Evolutionary conservation across 2,888 invertebrate species (phyloP).

Genomic region (Lumbricus terrestris): DNA sequence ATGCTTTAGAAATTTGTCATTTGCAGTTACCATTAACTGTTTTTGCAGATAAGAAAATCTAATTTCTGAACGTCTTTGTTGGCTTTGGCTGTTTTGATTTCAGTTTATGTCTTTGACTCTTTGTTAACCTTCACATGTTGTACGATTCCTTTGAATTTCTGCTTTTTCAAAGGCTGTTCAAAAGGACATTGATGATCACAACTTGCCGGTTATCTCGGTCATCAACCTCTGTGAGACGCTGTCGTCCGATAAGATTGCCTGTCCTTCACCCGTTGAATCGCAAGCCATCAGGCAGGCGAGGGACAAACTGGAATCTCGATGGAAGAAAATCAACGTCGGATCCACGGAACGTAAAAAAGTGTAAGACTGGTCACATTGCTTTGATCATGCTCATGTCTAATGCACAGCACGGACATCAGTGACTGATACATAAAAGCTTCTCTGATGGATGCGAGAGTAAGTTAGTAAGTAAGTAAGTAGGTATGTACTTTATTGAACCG

Average conservation of each 20-base stretch:
- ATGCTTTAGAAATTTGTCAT: too few relatives aligned
- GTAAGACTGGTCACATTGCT: constrained; percentile 39
- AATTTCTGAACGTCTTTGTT: not conserved
- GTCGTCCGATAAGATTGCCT: constrained; percentile 55
- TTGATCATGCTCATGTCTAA: not conserved
- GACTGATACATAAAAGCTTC: not conserved
- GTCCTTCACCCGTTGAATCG: constrained; percentile 53
- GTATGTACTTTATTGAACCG: too few relatives aligned
- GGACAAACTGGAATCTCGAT: constrained; percentile 51
- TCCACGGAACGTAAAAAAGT: constrained; percentile 47
- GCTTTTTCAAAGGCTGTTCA: constrained; percentile 46
- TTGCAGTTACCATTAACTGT: too few relatives aligned
- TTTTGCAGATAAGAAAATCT: not conserved
- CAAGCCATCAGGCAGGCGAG: constrained; percentile 51
- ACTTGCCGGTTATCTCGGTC: constrained; percentile 53
- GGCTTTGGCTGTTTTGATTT: not conserved
- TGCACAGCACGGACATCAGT: not conserved
- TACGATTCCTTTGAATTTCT: not conserved
- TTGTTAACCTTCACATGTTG: not conserved
- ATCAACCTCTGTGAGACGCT: constrained; percentile 56
- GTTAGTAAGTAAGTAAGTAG: too few relatives aligned
- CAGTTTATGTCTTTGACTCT: not conserved
- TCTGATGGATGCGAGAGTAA: not conserved
- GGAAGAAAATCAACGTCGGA: constrained; percentile 52
- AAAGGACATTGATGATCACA: constrained; percentile 54